phyloP scores from a whole-genome alignment of 2,113 vertebrate genomes.

The Cynocephalus volans region DNA sequence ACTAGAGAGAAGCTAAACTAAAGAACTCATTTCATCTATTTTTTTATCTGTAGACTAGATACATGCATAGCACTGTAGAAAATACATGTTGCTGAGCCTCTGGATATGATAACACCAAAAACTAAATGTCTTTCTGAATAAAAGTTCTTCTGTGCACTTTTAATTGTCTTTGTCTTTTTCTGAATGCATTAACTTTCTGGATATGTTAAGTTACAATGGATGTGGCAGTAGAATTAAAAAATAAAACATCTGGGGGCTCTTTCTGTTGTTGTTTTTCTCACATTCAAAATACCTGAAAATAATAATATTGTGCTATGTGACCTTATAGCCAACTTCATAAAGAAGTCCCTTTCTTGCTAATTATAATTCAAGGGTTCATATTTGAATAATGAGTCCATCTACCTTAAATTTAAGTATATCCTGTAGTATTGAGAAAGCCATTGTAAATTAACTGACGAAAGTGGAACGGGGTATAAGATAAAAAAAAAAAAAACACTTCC shows the following conservation, averaged over 20 bases:
- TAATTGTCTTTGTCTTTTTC: slow-evolving; percentile 17
- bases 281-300: not conserved
- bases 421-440: not conserved
- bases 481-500: not conserved
- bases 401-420: not conserved
- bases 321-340: not conserved
- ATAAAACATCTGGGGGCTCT: not conserved
- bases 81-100: not conserved
- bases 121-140: not conserved
- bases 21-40: slow-evolving; percentile 11
- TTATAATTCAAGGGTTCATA: not conserved
- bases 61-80: not conserved
- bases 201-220: slow-evolving; percentile 1
- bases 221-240: not conserved
- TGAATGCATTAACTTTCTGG: not conserved
- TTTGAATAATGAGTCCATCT: not conserved
- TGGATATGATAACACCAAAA: not conserved
- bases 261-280: not conserved
- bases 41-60: not conserved
- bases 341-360: not conserved
- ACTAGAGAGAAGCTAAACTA: slow-evolving; percentile 3
- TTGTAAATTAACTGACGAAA: not conserved
- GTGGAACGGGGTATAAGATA: not conserved
- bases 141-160: not conserved
- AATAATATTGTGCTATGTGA: not conserved